phyloP scores from a whole-genome alignment of 2,888 invertebrate genomes.

The Pseudococcus longispinus region DNA sequence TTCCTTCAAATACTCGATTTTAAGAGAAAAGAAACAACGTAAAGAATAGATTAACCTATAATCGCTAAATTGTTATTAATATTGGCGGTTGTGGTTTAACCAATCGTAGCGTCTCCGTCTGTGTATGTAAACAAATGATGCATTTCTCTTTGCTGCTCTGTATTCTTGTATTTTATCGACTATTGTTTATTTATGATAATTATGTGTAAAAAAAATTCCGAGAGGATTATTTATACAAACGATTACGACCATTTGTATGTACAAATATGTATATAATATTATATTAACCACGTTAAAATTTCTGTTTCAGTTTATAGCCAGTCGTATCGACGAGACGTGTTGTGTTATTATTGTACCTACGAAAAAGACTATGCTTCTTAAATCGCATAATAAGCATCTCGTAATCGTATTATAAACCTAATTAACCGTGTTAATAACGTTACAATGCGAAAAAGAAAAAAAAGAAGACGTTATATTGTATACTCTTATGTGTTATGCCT shows the following conservation, averaged over 20 bases:
- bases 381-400: not conserved
- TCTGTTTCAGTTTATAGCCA: constrained; percentile 13
- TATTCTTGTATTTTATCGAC: not conserved
- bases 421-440: not conserved
- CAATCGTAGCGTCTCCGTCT: not conserved
- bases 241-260: not conserved
- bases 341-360: not conserved
- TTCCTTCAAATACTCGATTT: not conserved
- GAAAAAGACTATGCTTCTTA: constrained; percentile 2
- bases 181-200: not conserved
- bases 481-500: not conserved
- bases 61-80: not conserved
- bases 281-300: not conserved
- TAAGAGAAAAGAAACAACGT: not conserved
- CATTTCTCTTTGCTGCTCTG: not conserved
- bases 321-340: not conserved
- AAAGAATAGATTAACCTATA: constrained; percentile 16
- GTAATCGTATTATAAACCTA: constrained; percentile 16
- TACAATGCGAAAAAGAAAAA: not conserved
- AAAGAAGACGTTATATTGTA: not conserved
- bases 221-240: not conserved
- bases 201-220: not conserved
- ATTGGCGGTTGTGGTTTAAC: constrained; percentile 1
- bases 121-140: constrained; percentile 25
- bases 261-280: not conserved